phyloP scores from a whole-genome alignment of 2,888 invertebrate genomes.

The Pseudoips prasinana region DNA sequence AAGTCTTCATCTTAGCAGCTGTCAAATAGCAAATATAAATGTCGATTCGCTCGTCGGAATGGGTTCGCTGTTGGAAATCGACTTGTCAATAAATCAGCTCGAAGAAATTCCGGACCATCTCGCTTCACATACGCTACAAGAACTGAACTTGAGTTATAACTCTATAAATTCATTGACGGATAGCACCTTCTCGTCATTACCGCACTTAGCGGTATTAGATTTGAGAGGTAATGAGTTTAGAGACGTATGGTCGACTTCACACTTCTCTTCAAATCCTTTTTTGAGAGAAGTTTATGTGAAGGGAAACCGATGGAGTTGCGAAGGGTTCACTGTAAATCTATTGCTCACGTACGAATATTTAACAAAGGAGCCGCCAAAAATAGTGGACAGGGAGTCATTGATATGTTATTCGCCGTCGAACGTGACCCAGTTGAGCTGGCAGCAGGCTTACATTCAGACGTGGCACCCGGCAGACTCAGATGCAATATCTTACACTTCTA shows the following conservation, averaged over 20 bases:
- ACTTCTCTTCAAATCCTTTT: slow-evolving; percentile 83
- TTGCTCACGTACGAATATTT: slow-evolving; percentile 83
- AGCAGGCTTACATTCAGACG: slow-evolving; percentile 83
- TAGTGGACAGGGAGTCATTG: slow-evolving; percentile 63
- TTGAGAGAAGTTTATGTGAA: slow-evolving; percentile 83
- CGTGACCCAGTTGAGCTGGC: slow-evolving; percentile 86
- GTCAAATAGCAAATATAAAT: slow-evolving; percentile 82
- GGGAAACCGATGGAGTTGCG: slow-evolving; percentile 90
- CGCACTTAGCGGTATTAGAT: slow-evolving; percentile 84
- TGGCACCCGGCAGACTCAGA: slow-evolving; percentile 78
- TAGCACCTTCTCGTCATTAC: slow-evolving; percentile 82
- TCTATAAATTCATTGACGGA: slow-evolving; percentile 83
- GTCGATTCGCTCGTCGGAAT: slow-evolving; percentile 76
- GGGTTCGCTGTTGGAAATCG: slow-evolving; percentile 81
- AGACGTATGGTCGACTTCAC: slow-evolving; percentile 81
- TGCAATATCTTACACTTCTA: slow-evolving; percentile 75
- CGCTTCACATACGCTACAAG: slow-evolving; percentile 81
- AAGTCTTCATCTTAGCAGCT: slow-evolving; percentile 82
- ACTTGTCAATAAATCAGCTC: slow-evolving; percentile 86
- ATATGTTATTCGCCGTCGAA: slow-evolving; percentile 86
- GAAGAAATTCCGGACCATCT: slow-evolving; percentile 82
- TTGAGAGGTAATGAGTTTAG: slow-evolving; percentile 88
- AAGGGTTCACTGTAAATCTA: slow-evolving; percentile 83
- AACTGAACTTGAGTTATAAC: slow-evolving; percentile 82
- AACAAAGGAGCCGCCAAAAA: slow-evolving; percentile 77